Evolutionary conservation across 2,797 vertebrate species (phyloP), one percentile per base, ranked within the genome.

Genomic region (Gymnodraco acuticeps): DNA sequence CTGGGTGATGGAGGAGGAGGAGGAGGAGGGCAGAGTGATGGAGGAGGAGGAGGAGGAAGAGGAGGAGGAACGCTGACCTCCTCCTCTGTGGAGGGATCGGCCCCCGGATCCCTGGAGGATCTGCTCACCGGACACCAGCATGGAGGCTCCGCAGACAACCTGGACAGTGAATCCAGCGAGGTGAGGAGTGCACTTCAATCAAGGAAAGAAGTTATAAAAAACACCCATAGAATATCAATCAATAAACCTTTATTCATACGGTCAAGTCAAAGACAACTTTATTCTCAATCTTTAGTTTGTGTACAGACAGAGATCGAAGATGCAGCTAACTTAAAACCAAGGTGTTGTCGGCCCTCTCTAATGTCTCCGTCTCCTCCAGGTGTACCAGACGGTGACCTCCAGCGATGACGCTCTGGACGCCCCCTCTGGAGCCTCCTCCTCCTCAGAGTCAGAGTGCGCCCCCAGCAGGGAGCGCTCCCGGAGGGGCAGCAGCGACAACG

Each of bases 101-200:
- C 97, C 38, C 97, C 96, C 0, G 98, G 97, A 6, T 99, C 98
- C 0, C 92, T 99, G 91, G 98, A 99, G 86, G 97, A 99, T 76
- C 96, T 97, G 2, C 95, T 99, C 70, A 95, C 96, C 65, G 97
- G 95, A 74, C 96, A 96, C 23, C 96, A 96, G 64, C 97, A 97
- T 10, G 97, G 97, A 65, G 96, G 96, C 84, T 99, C 98, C 0
- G 95, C 95, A 47, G 97, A 99, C 93, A 99, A 99, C 81, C 92
- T 99, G 2, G 98, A 98, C 88, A 98, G 98, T 0, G 98, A 99
- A 73, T 98, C 97, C 67, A 99, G 98, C 41, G 98, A 99, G 86
- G 33, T 38, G 33, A 38, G 33, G 33, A 5, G 33, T 5, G 4
- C 3, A 27, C 27, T 27, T 27, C 27, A 27, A 27, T 4, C 27